Percentiles rank a stretch among this genome's conserved stretches.
Conservation (phyloP, 2,888 invertebrate genomes). For the Platynereis dumerilii region DNA sequence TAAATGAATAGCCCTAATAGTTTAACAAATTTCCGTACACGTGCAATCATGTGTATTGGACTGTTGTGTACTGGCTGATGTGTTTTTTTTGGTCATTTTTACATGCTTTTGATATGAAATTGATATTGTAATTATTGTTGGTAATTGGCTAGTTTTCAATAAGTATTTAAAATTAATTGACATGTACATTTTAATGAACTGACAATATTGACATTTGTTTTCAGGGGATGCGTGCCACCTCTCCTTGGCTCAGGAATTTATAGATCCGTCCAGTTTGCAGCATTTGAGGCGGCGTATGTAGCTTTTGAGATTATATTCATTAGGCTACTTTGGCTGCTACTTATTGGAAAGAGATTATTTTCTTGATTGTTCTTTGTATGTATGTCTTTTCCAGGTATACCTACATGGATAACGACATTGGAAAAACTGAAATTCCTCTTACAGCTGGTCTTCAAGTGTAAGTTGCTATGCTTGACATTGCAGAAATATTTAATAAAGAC, state of each 20-base stretch:
- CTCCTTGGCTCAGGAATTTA: slow-evolving; percentile 60
- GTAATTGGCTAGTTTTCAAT: no score
- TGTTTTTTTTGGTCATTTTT: no score
- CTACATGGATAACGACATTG: slow-evolving; percentile 42
- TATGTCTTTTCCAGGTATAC: slow-evolving; percentile 47
- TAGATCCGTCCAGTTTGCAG: slow-evolving; percentile 60
- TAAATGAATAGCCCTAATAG: no score
- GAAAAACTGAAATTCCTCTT: slow-evolving; percentile 45
- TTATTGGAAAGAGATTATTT: neutral
- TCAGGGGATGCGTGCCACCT: slow-evolving; percentile 60
- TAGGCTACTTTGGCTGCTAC: no score
- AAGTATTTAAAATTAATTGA: no score
- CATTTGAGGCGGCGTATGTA: slow-evolving; percentile 59
- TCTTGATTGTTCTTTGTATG: slow-evolving; percentile 1
- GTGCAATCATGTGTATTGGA: no score
- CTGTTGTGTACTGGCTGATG: no score
- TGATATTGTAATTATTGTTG: no score
- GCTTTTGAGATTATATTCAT: neutral
- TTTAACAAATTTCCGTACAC: no score
- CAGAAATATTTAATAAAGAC: neutral
- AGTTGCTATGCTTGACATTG: slow-evolving; percentile 30
- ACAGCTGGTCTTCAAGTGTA: slow-evolving; percentile 51
- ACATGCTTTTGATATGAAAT: no score
- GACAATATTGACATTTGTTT: no score
- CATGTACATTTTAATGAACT: no score